Percentiles rank a stretch among this genome's conserved stretches.
phyloP scores from a whole-genome alignment of 2,888 invertebrate genomes.

The Nomada goodeniana region DNA sequence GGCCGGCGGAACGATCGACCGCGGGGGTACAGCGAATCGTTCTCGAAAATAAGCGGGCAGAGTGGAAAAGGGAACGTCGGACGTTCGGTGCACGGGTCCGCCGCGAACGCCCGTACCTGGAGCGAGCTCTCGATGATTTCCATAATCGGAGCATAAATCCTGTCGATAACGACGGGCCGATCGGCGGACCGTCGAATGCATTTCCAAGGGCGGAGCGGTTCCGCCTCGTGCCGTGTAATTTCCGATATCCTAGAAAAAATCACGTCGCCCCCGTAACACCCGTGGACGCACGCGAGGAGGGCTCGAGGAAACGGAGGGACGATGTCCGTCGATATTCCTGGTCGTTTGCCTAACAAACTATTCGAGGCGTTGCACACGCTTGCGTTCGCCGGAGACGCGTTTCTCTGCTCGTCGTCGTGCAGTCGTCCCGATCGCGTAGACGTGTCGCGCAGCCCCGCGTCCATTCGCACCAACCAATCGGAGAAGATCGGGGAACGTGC shows the following conservation, averaged over 20 bases:
- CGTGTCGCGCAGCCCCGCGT: background rate
- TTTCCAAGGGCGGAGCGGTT: conserved; percentile 23
- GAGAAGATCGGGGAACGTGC: too few species aligned
- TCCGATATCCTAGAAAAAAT: conserved; percentile 21
- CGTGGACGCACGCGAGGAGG: background rate
- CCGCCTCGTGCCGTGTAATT: conserved; percentile 25
- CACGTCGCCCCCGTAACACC: conserved; percentile 2
- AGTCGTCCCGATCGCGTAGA: background rate
- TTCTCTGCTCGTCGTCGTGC: background rate
- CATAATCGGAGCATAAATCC: conserved; percentile 42
- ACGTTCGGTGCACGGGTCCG: background rate
- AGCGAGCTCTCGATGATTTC: conserved; percentile 30
- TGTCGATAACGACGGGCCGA: conserved; percentile 34
- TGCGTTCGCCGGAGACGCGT: background rate
- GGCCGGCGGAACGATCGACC: too few species aligned
- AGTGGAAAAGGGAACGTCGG: background rate
- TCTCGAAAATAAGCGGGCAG: background rate
- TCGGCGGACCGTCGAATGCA: conserved; percentile 15
- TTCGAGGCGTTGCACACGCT: conserved; percentile 12
- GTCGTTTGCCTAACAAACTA: background rate
- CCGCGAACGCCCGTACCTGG: background rate
- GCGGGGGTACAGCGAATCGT: background rate
- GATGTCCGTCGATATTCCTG: conserved; percentile 1
- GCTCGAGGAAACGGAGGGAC: background rate
- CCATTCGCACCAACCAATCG: too few species aligned